A percentile compares a stretch with the other conserved stretches of the same genome.
phyloP scores from a whole-genome alignment of 2,888 invertebrate species.

The Boloria selene region DNA sequence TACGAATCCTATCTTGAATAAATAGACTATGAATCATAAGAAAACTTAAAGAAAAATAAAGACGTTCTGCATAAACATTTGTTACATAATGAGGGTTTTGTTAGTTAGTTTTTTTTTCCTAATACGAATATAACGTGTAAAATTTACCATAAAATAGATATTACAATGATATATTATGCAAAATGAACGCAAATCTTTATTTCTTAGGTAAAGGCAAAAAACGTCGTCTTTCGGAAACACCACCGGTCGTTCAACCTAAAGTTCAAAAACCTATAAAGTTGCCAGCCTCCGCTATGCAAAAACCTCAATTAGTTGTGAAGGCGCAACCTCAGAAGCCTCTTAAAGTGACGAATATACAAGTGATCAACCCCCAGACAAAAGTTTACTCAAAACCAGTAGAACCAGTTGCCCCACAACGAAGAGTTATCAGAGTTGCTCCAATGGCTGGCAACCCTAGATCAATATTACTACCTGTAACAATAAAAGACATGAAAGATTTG shows the following conservation, averaged over 20 bases:
- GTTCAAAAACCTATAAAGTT: constrained; percentile 68
- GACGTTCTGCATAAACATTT: constrained; percentile 9
- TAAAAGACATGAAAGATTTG: constrained; percentile 87
- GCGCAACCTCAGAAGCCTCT: constrained; percentile 73
- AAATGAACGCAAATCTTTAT: neutral
- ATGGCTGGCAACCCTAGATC: constrained; percentile 83
- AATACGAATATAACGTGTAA: neutral
- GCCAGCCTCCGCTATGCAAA: constrained; percentile 55
- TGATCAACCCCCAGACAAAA: constrained; percentile 66
- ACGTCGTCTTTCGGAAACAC: constrained; percentile 72
- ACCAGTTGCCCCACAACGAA: constrained; percentile 67
- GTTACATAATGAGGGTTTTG: neutral
- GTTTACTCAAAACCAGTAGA: constrained; percentile 77
- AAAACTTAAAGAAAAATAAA: neutral
- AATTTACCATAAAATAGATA: neutral
- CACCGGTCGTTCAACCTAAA: constrained; percentile 69
- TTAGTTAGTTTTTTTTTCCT: neutral
- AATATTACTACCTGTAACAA: constrained; percentile 86
- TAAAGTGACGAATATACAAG: constrained; percentile 73
- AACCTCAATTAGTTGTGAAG: constrained; percentile 72
- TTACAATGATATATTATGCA: neutral
- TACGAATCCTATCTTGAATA: neutral
- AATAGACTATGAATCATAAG: constrained; percentile 11
- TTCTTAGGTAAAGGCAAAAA: constrained; percentile 68
- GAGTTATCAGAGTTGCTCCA: constrained; percentile 73